Evolutionary conservation across 2,888 invertebrate species (phyloP), one percentile per base, ranked within the genome.

Genomic region (Watsonalla binaria): DNA sequence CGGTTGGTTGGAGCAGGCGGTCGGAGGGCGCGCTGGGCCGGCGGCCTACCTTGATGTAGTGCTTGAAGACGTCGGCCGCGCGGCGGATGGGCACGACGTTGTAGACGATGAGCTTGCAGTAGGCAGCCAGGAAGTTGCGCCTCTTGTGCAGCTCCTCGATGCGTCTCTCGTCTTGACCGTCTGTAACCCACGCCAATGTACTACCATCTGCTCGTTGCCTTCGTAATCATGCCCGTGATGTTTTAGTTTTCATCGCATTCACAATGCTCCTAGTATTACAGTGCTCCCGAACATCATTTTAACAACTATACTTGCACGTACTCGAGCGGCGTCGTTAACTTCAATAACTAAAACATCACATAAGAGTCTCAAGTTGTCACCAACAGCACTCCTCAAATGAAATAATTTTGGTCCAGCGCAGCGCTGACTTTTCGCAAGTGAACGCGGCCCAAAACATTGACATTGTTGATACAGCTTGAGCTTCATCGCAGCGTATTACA

Each of bases 101-200:
- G 92, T 99, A 99, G 52, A 99, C 98, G 70, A 99, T 96, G 51
- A 99, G 92, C 90, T 99, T 99, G 91, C 98, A 99, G 87, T 97
- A 99, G 15, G 97, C 97, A 0, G 99, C 98, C 60, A 99, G 92
- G 83, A 98, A 97, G 85, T 98, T 99, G 64, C 99, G 93, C 56
- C 98, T 93, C 85, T 98, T 99, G 90, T 99, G 99, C 47, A 99
- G 90, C 78, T 98, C 98, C 90, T 99, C 99, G 74, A 99, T 99
- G 66, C 98, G 96, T 60, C 97, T 96, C 86, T 99, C 99, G 84
- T 99, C 99, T 82, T 97, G 96, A 71, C 96, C 97, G 68, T 96
- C 96, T 93, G 92, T 72, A 76, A 77, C 42, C 45, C 54, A 33
- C 55, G 37, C 35, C 6, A 14, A 47, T 34, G 15, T 5, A 13